These are phyloP conservation scores for Tridacna crocea DNA, from an alignment of 2,888 invertebrate species.

Conservation along the genomic window DNA sequence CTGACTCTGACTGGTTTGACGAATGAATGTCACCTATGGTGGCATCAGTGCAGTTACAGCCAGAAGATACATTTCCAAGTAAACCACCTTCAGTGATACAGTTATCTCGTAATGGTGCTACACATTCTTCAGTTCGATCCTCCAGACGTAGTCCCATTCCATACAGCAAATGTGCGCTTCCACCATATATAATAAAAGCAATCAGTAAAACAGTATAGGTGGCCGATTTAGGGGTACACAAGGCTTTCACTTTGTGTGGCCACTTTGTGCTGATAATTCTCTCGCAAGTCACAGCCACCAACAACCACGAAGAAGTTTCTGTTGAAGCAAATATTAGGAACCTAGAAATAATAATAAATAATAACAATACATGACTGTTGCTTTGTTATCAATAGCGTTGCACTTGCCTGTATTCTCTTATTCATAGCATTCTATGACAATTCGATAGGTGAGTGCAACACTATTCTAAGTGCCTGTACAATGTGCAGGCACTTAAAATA, in stretches of 20 bases:
- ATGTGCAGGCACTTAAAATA: too few relatives aligned
- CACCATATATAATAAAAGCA: conserved; percentile 11
- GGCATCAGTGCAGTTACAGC: not conserved
- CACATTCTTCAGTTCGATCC: not conserved
- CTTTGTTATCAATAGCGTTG: not conserved
- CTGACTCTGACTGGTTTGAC: not conserved
- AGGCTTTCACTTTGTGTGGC: conserved; percentile 38
- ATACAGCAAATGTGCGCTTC: conserved; percentile 27
- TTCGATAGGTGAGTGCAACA: too few relatives aligned
- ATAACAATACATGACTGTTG: not conserved
- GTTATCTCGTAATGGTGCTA: not conserved
- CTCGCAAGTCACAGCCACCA: conserved; percentile 46
- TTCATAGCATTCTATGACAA: too few relatives aligned
- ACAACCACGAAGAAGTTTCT: conserved; percentile 42
- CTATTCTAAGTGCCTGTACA: too few relatives aligned
- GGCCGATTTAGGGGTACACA: conserved; percentile 34
- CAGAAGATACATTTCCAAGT: not conserved
- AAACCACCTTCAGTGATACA: not conserved
- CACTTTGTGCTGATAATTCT: conserved; percentile 36
- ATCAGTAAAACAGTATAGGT: conserved; percentile 9
- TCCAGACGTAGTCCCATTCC: conserved; percentile 12
- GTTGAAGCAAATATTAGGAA: conserved; percentile 33
- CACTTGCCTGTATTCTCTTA: not conserved
- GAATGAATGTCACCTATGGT: not conserved
- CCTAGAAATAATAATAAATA: not conserved